A percentile compares a stretch with the other conserved stretches of the same genome.
Evolutionary conservation across 2,888 invertebrate genomes (phyloP).

Genomic region (Heteromyza rotundicornis): DNA sequence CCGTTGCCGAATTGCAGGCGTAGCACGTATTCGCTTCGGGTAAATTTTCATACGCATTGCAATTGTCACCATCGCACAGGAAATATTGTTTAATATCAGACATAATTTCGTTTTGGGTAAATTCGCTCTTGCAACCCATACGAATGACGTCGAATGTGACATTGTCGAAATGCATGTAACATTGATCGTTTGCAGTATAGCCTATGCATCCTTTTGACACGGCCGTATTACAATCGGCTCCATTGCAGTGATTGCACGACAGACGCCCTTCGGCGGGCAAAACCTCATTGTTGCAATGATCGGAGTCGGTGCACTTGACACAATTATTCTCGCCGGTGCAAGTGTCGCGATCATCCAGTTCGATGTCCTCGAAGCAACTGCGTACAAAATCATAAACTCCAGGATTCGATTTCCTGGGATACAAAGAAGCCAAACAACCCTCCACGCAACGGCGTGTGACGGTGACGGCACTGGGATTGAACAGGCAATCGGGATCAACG

Average conservation of each 20-base stretch:
- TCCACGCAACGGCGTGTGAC: conserved; percentile 33
- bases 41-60: conserved; percentile 35
- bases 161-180: conserved; percentile 39
- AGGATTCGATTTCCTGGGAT: conserved; percentile 29
- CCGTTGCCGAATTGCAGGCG: conserved; percentile 34
- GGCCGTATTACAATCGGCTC: conserved; percentile 31
- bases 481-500: conserved; percentile 31
- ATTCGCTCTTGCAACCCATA: conserved; percentile 40
- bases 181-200: conserved; percentile 36
- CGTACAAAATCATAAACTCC: conserved; percentile 33
- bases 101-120: conserved; percentile 18
- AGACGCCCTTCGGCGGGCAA: conserved; percentile 32
- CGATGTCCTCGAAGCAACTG: conserved; percentile 41
- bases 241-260: conserved; percentile 34
- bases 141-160: conserved; percentile 26
- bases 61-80: conserved; percentile 39
- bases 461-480: conserved; percentile 19
- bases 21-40: conserved; percentile 32
- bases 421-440: conserved; percentile 38
- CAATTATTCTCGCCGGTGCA: conserved; percentile 33
- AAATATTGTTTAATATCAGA: conserved; percentile 30
- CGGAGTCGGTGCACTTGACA: conserved; percentile 23
- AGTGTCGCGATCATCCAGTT: conserved; percentile 29
- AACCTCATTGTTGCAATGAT: conserved; percentile 32
- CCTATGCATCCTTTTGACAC: conserved; percentile 25